Evolutionary conservation across 2,797 vertebrate species (phyloP), one percentile per base, ranked within the genome.

Genomic region (Coluber constrictor): DNA sequence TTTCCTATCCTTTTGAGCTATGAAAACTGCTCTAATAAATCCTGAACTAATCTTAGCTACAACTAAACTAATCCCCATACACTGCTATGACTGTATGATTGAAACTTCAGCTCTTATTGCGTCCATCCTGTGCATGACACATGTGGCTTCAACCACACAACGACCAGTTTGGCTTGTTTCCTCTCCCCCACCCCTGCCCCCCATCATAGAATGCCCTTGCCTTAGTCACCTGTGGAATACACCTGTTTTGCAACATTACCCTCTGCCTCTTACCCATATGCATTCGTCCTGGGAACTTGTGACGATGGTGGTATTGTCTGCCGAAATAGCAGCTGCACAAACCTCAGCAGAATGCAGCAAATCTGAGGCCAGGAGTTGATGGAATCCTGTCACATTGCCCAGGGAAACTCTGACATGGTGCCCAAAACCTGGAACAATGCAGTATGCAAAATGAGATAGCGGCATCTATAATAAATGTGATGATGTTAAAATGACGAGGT

Each of bases 271-370:
- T 70, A 98, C 98, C 96, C 98, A 97, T 93, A 98, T 96, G 43
- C 98, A 97, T 1, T 98, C 97, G 74, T 98, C 98, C 13, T 95
- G 96, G 10, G 98, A 98, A 66, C 97, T 98, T 0, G 98, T 98
- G 94, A 97, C 70, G 1, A 98, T 91, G 61, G 97, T 96, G n/a
- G 96, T 96, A 87, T 96, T 94, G 90, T 98, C 96, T 2, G 95
- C 93, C 8, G 97, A 97, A 15, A 97, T 91, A 11, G 95, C 96
- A 6, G 98, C 98, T 0, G 96, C 97, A 66, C 98, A 93, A n/a
- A 98, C 98, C 0, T 2, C 16, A 29, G 97, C 97, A 0, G 98
- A 97, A 0, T 98, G 98, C 11, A 97, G 96, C 92, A 98, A 92
- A 29, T 96, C 96, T 0, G 90, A 95, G n/a, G 95, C 94, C 15